phyloP scores from a whole-genome alignment of 1,140 invertebrate species.

The Varroa destructor region DNA sequence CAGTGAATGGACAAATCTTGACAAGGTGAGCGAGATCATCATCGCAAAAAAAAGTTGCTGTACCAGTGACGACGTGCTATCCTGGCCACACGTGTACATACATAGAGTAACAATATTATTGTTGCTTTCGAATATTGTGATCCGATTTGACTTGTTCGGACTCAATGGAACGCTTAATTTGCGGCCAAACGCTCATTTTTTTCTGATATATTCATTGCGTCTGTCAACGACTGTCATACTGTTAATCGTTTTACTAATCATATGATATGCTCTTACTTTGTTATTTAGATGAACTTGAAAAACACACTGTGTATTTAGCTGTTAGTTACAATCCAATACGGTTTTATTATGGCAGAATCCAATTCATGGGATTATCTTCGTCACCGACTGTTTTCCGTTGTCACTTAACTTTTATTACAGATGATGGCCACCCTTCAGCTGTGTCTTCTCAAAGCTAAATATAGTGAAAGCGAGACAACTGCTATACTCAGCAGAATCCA shows the following conservation, averaged over 20 bases:
- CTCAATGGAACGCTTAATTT: neutral
- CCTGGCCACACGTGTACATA: too few species aligned
- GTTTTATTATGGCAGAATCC: too few species aligned
- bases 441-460: conserved; percentile 10
- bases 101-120: too few species aligned
- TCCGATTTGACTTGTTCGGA: too few species aligned
- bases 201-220: neutral
- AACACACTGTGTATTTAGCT: too few species aligned
- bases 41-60: too few species aligned
- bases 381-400: too few species aligned
- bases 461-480: neutral
- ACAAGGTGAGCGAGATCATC: conserved; percentile 1
- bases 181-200: neutral
- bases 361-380: neutral
- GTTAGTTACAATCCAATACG: too few species aligned
- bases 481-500: neutral
- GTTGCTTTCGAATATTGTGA: too few species aligned
- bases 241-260: neutral
- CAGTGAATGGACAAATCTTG: conserved; percentile 3
- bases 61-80: too few species aligned
- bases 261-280: neutral
- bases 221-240: neutral
- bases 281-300: too few species aligned
- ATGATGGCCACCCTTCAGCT: conserved; percentile 16
- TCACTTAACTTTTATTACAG: neutral